Conservation (phyloP, 2,888 invertebrate genomes). For the Calameuta filiformis region DNA sequence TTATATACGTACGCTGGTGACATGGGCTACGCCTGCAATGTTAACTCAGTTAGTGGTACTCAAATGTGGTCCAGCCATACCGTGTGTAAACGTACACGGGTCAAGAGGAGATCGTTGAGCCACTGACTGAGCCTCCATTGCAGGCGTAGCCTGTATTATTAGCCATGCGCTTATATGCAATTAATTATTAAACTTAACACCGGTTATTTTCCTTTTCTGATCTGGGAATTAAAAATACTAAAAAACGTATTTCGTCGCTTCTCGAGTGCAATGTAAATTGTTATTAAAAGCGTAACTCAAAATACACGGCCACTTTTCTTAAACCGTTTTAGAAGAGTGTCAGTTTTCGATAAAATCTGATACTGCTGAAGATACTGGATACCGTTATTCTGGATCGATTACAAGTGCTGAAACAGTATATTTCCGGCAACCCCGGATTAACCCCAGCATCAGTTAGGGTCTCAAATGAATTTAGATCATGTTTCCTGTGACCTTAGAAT, state of each 20-base stretch:
- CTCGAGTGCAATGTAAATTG: neutral
- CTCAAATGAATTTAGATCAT: neutral
- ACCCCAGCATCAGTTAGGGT: neutral
- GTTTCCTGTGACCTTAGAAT: neutral
- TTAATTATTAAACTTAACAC: neutral
- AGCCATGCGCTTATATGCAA: neutral
- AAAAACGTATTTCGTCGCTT: neutral
- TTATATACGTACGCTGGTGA: neutral
- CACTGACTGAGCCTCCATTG: neutral
- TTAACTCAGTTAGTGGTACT: neutral
- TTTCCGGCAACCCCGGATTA: too few species aligned
- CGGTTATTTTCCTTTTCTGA: neutral
- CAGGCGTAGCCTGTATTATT: neutral
- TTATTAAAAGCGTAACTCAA: neutral
- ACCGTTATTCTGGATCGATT: too few species aligned
- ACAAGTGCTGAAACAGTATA: too few species aligned
- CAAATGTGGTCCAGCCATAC: neutral
- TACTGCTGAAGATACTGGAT: too few species aligned
- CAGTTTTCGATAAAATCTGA: neutral
- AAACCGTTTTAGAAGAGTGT: neutral
- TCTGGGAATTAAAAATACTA: neutral
- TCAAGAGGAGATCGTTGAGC: neutral
- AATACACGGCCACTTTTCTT: too few species aligned
- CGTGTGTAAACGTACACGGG: neutral
- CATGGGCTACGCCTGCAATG: neutral